Evolutionary conservation across 2,888 invertebrate genomes (phyloP), one percentile per base, ranked within the genome.

Genomic region (Keiferia lycopersicella): DNA sequence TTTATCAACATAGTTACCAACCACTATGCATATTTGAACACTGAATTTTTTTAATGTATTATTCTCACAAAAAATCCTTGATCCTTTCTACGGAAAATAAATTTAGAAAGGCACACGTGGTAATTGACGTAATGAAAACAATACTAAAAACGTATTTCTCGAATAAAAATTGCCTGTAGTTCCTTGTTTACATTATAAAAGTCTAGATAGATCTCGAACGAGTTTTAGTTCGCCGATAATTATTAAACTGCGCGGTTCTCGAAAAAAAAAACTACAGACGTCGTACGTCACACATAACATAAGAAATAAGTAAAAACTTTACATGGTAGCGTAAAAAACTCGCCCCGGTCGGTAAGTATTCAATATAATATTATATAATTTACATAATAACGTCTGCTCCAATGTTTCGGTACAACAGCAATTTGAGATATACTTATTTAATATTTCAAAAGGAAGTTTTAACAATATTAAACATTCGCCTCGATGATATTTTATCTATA

Each of bases 241-340:
- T 56, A 56, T 56, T 34, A 34, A 56, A 56, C 34, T 56, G 16
- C 18, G 56, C 18, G 56, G 16, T 56, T 56, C 56, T 56, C 26
- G 30, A 26, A 30, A 34, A 12, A 56, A 56, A 56, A 56, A 34
- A 56, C 26, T 34, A n/a, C 34, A 56, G 16, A 34, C 30, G 34
- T 34, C 11, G 18, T 34, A 56, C 34, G 34, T 26, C n/a, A n/a
- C n/a, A n/a, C n/a, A n/a, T n/a, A n/a, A 30, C 6, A 34, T 10
- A 8, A 34, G 10, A 1, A n/a, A 34, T 1, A 22, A 53, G n/a
- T n/a, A 53, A 11, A 26, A 26, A 14, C 14, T 22, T 6, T 1
- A 53, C 22, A 3, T 45, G 2, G n/a, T 4, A 41, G 30, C 30
- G 30, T 30, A 4, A 41, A 41, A 41, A 2, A 41, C 14, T 2